Evolutionary conservation across 2,888 invertebrate genomes (phyloP).

Genomic region (Cyclophora punctaria): DNA sequence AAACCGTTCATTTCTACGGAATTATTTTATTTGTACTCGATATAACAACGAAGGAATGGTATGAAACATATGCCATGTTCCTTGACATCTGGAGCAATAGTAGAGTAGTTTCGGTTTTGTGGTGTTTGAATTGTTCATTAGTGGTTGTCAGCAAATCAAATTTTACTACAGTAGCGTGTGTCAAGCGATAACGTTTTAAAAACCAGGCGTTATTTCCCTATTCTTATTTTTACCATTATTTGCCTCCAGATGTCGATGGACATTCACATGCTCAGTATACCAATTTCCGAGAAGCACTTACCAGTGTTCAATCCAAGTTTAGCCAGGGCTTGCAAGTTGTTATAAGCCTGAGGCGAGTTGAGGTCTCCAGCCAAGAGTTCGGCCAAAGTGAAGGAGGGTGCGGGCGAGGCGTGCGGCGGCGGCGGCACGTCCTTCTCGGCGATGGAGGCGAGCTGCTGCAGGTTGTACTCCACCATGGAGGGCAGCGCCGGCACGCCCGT

Average conservation of each 20-base stretch:
- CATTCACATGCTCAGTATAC: too few relatives aligned
- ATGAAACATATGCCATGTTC: too few relatives aligned
- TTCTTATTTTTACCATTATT: too few relatives aligned
- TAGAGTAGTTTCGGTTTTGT: too few relatives aligned
- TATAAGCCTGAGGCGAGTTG: conserved; percentile 83
- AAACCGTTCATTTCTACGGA: conserved; percentile 67
- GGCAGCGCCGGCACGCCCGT: conserved; percentile 57
- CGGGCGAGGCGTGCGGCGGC: conserved; percentile 69
- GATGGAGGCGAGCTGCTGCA: conserved; percentile 87
- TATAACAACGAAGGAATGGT: too few relatives aligned
- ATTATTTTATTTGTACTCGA: background rate
- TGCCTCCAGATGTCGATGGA: too few relatives aligned
- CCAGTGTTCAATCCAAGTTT: conserved; percentile 86
- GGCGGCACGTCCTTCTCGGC: conserved; percentile 80
- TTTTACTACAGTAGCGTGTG: too few relatives aligned
- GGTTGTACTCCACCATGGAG: conserved; percentile 90
- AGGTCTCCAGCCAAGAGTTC: conserved; percentile 85
- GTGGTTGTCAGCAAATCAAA: too few relatives aligned
- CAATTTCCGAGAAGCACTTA: conserved; percentile 38
- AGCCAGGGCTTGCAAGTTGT: conserved; percentile 91
- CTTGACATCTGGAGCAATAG: too few relatives aligned
- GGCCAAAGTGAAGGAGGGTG: conserved; percentile 83
- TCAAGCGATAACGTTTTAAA: too few relatives aligned
- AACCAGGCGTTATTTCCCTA: too few relatives aligned
- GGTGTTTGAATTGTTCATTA: too few relatives aligned